Evolutionary conservation across 2,113 vertebrate genomes (phyloP), one percentile per base, ranked within the genome.

Genomic region (Oostethus manadensis): DNA sequence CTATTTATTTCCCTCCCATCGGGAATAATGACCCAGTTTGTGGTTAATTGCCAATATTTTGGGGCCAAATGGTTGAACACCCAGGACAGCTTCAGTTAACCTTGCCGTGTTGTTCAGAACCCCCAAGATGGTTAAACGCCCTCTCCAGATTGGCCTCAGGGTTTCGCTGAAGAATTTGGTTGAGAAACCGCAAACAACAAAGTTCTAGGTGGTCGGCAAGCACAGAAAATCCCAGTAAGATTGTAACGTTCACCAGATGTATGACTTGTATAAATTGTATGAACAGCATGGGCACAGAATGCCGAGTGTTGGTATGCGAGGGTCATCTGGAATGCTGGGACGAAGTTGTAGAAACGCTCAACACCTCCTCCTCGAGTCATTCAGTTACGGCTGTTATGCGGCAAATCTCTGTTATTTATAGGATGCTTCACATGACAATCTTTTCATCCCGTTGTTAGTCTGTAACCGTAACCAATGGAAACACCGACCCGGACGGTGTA

Each of bases 21-120:
- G 38, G 68, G 50, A 64, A 60, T 67, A 44, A 43, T 15, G 40
- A 17, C n/a, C 20, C 11, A 18, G 13, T 21, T 13, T 10, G 16
- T 14, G 59, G 22, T 48, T 29, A 56, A 47, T 45, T 35, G 44
- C 43, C n/a, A 10, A 29, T 50, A 51, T 55, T 13, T 33, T 11
- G 29, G 29, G 38, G 33, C 26, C 13, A 17, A 10, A 21, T 18
- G 15, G 21, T 23, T 15, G 20, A 23, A 57, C 18, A 13, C 3
- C 0, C 1, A 54, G 48, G 8, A 17, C 21, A 35, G 33, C n/a
- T 33, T 17, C 16, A 26, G 1, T 46, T 8, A 59, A 38, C 10
- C 1, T 40, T 57, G 1, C 5, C 23, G 48, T 3, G 1, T 49
- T 11, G 20, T 49, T 49, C 13, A 42, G 38, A 42, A 10, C 29